Conservation (phyloP, 1,140 invertebrate species). For the Cydia fagiglandana region DNA sequence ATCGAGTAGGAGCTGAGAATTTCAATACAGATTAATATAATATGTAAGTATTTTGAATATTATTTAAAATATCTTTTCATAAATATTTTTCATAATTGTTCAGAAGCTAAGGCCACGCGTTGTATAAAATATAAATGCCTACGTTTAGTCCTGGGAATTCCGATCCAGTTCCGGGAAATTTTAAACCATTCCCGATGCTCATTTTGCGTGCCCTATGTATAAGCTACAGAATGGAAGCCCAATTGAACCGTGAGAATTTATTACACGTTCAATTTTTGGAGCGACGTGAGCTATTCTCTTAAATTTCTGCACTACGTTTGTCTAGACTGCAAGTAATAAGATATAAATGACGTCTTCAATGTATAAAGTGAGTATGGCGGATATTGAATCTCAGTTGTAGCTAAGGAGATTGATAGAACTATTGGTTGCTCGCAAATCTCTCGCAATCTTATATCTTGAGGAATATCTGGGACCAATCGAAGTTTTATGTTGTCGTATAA, state of each 20-base stretch:
- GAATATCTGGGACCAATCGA: background rate
- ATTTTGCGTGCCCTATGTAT: background rate
- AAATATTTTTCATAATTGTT: too few species aligned
- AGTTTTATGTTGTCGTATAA: too few species aligned
- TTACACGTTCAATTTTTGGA: background rate
- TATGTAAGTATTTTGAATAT: too few species aligned
- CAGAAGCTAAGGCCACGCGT: too few species aligned
- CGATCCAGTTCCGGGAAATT: too few species aligned
- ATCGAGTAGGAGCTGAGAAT: too few species aligned
- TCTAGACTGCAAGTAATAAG: conserved; percentile 6
- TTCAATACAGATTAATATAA: too few species aligned
- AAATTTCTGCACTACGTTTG: background rate
- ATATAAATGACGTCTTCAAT: conserved; percentile 11
- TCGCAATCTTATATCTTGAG: background rate
- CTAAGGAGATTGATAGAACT: background rate
- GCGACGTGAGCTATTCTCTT: background rate
- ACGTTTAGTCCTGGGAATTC: too few species aligned
- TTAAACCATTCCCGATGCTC: too few species aligned
- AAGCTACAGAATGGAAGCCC: background rate
- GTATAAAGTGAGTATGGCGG: conserved; percentile 13
- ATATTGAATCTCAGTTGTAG: conserved; percentile 4
- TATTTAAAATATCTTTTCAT: too few species aligned
- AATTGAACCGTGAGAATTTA: background rate
- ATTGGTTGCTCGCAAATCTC: too few species aligned
- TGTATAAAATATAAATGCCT: too few species aligned